Conservation (phyloP, 2,113 vertebrate species). For the Antennarius striatus region DNA sequence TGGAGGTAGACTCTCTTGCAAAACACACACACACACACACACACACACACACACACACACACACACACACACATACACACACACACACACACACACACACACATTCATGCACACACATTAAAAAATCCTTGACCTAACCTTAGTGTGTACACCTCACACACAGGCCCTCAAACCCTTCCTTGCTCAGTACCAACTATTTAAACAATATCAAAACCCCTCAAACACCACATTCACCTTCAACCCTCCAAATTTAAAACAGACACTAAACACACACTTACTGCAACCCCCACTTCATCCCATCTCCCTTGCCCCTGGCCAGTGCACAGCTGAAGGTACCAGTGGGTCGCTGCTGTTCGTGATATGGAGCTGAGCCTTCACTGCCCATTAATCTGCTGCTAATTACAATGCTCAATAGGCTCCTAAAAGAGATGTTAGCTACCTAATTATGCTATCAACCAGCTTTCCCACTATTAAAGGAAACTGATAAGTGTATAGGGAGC, state of each 20-base stretch:
- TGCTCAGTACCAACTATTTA: conserved; percentile 55
- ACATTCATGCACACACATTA: no score
- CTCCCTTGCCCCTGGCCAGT: conserved; percentile 64
- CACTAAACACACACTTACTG: conserved; percentile 13
- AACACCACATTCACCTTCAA: conserved; percentile 47
- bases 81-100: conserved; percentile 35
- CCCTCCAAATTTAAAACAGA: conserved; percentile 27
- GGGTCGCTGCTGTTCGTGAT: conserved; percentile 66
- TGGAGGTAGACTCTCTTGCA: conserved; percentile 44
- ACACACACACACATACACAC: conserved; percentile 36
- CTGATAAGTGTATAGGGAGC: conserved; percentile 66
- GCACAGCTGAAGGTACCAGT: conserved; percentile 72
- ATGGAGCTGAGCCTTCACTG: conserved; percentile 53
- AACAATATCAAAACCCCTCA: conserved; percentile 62
- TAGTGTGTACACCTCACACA: conserved; percentile 37
- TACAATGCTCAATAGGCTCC: conserved; percentile 72
- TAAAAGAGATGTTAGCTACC: conserved; percentile 73
- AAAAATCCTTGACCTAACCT: conserved; percentile 63
- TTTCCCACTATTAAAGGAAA: conserved; percentile 68
- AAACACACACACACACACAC: conserved; percentile 39
- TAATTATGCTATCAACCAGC: conserved; percentile 75
- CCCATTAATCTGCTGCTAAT: conserved; percentile 77
- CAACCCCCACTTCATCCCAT: conserved; percentile 57
- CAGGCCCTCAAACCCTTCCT: conserved; percentile 54
- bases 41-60: conserved; percentile 13